These are phyloP conservation scores for Eupithecia pulchellata DNA, from an alignment of 2,888 invertebrate genomes.

Conservation along the genomic window DNA sequence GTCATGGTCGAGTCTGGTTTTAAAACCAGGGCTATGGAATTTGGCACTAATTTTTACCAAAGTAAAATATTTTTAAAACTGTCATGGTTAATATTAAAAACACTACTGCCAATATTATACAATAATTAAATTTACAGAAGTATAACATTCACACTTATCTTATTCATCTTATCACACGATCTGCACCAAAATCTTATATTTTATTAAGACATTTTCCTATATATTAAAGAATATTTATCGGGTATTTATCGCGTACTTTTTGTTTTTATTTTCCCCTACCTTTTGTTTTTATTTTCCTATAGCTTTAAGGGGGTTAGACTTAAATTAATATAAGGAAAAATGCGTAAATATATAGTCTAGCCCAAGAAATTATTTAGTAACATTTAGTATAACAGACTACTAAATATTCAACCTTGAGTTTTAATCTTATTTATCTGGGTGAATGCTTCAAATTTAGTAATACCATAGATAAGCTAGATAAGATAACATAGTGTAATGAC, in stretches of 20 bases:
- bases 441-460: slow-evolving; percentile 2
- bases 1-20: neutral
- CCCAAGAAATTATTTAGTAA: neutral
- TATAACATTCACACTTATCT: slow-evolving; percentile 1
- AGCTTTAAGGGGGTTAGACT: neutral
- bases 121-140: slow-evolving; percentile 9
- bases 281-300: too few relatives aligned
- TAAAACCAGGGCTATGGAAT: neutral
- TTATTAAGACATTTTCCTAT: too few relatives aligned
- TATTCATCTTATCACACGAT: slow-evolving; percentile 44
- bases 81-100: neutral
- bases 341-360: neutral
- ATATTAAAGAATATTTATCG: too few relatives aligned
- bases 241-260: too few relatives aligned
- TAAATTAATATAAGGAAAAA: neutral
- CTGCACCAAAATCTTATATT: slow-evolving; percentile 64
- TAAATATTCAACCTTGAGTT: neutral
- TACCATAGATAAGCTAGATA: neutral
- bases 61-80: neutral
- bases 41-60: neutral
- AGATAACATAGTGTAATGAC: neutral
- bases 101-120: neutral
- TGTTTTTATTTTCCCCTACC: too few relatives aligned
- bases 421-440: neutral
- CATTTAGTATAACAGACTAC: neutral